These are phyloP conservation scores for Melanotaenia boesemani DNA, from an alignment of 2,797 vertebrate genomes.

Conservation along the genomic window DNA sequence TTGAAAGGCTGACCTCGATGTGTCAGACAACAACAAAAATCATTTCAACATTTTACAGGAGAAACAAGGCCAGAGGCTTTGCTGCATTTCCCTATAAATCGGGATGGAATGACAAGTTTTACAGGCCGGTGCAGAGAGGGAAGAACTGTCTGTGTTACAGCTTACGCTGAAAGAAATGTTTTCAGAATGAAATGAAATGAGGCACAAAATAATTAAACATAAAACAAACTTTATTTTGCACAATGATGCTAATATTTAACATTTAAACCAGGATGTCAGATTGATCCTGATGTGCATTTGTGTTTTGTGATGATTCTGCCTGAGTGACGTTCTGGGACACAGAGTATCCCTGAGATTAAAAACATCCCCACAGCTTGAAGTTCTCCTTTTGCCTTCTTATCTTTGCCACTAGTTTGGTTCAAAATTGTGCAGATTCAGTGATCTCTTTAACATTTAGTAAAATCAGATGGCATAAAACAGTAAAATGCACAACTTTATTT, in stretches of 20 bases:
- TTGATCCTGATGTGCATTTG: no score
- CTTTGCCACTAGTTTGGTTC: no score
- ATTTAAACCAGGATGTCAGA: no score
- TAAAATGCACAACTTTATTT: no score
- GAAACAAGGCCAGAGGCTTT: conserved; percentile 32
- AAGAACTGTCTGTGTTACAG: background rate
- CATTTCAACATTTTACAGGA: conserved; percentile 24
- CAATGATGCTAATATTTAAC: background rate
- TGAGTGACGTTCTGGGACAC: no score
- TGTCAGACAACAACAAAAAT: conserved; percentile 38
- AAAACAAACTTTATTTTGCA: accelerated
- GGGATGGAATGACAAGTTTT: background rate
- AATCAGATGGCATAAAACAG: no score
- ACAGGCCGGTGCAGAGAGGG: background rate
- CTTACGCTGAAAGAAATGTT: background rate
- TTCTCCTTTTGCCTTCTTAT: no score
- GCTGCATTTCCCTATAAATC: conserved; percentile 14
- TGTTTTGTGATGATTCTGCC: no score
- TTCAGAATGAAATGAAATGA: background rate
- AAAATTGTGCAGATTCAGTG: no score
- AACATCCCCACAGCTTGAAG: no score
- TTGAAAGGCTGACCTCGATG: conserved; percentile 54
- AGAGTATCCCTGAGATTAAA: no score
- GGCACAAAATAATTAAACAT: background rate
- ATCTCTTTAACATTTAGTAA: no score